Conservation (phyloP, 2,888 invertebrate species). For the Nipponacmea schrenckii region DNA sequence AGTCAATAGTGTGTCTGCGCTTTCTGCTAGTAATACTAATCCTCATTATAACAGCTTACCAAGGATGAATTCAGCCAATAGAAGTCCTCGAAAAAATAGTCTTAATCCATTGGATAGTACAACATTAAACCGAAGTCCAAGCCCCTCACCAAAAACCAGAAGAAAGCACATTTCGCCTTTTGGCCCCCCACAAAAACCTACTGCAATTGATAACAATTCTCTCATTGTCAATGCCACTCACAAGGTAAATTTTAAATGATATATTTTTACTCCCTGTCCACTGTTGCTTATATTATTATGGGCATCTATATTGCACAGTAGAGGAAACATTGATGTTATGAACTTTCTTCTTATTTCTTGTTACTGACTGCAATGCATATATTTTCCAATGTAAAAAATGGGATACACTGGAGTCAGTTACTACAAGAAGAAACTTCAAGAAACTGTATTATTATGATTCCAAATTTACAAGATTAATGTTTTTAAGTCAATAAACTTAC, state of each 20-base stretch:
- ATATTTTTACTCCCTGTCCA: too few species aligned
- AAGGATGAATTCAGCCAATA: slow-evolving; percentile 34
- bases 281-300: too few species aligned
- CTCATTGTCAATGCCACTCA: slow-evolving; percentile 75
- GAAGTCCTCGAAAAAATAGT: slow-evolving; percentile 42
- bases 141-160: slow-evolving; percentile 53
- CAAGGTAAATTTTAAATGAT: slow-evolving; percentile 72
- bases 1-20: background rate
- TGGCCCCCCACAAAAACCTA: slow-evolving; percentile 70
- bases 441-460: too few species aligned
- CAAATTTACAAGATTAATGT: too few species aligned
- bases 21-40: background rate
- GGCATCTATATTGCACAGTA: too few species aligned
- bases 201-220: slow-evolving; percentile 81
- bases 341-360: too few species aligned
- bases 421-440: too few species aligned
- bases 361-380: too few species aligned
- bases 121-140: slow-evolving; percentile 44
- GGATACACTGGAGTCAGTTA: too few species aligned
- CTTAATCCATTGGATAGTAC: slow-evolving; percentile 38
- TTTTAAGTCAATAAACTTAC: too few species aligned
- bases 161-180: slow-evolving; percentile 35
- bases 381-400: too few species aligned
- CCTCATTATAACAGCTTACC: slow-evolving; percentile 33
- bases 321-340: too few species aligned